These are phyloP conservation scores for Eptatretus atami DNA, from an alignment of 2,797 vertebrate species.

Conservation along the genomic window DNA sequence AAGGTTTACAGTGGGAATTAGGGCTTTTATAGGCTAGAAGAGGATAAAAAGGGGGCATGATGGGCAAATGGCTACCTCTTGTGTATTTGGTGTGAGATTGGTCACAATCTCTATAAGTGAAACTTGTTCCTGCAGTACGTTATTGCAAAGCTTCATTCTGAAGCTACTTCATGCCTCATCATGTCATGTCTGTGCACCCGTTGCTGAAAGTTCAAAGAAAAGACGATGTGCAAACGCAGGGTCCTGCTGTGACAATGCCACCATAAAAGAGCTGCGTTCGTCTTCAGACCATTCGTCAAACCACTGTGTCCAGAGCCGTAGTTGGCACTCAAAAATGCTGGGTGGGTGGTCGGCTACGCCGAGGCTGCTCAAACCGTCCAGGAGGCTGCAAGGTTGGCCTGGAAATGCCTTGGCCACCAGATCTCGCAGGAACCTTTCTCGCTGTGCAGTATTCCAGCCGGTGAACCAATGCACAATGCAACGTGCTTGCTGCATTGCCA, in stretches of 20 bases:
- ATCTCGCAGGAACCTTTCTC: constrained; percentile 35
- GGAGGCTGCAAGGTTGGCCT: constrained; percentile 37
- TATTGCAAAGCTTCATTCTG: neutral
- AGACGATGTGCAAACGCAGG: constrained; percentile 32
- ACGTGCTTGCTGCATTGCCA: constrained; percentile 42
- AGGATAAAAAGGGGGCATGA: too few relatives aligned
- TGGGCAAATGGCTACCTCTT: too few relatives aligned
- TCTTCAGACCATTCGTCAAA: constrained; percentile 50
- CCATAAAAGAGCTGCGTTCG: constrained; percentile 41
- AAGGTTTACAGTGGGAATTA: too few relatives aligned
- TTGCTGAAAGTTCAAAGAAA: constrained; percentile 29
- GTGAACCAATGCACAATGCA: constrained; percentile 52
- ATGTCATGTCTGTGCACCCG: constrained; percentile 27
- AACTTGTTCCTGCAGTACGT: too few relatives aligned
- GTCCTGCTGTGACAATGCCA: constrained; percentile 27
- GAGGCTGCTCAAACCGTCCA: constrained; percentile 35
- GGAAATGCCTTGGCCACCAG: constrained; percentile 45
- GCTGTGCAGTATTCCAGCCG: constrained; percentile 26
- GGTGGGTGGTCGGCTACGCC: constrained; percentile 29
- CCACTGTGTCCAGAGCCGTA: constrained; percentile 61
- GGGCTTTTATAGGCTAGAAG: too few relatives aligned
- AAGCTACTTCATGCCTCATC: neutral
- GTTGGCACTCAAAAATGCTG: constrained; percentile 54
- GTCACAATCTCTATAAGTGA: too few relatives aligned
- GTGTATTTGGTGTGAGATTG: too few relatives aligned